Evolutionary conservation across 2,113 vertebrate genomes (phyloP).

Genomic region (Psittacara wagleri): DNA sequence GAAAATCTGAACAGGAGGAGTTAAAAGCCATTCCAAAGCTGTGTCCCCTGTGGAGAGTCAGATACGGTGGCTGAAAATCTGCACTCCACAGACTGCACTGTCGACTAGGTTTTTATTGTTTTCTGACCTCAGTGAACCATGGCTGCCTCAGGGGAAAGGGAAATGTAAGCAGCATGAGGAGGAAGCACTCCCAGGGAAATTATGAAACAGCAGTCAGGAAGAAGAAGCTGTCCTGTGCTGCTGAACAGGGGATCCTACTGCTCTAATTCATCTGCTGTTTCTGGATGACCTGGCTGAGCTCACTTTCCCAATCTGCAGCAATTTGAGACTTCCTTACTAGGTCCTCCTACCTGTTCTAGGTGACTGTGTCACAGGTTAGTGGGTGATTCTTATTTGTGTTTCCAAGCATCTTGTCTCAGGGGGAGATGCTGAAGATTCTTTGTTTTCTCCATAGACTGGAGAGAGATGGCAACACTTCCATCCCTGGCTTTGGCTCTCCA

Average conservation of each 20-base stretch:
- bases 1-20: not conserved
- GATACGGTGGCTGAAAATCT: slow-evolving; percentile 2
- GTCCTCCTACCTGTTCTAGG: not conserved
- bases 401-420: not conserved
- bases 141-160: not conserved
- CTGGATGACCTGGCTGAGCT: not conserved
- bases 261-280: not conserved
- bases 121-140: not conserved
- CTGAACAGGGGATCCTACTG: not conserved
- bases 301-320: not conserved
- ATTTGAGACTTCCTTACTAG: not conserved
- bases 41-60: not conserved
- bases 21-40: not conserved
- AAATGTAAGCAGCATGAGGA: not conserved
- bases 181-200: not conserved
- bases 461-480: not conserved
- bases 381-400: not conserved
- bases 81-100: not conserved
- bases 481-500: not conserved
- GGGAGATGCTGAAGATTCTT: not conserved
- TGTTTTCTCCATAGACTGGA: not conserved
- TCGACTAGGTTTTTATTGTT: not conserved
- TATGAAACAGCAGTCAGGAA: not conserved
- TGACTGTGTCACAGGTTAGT: not conserved
- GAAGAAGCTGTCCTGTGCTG: not conserved